Evolutionary conservation across 1,140 invertebrate species (phyloP).

Genomic region (Listronotus oregonensis): DNA sequence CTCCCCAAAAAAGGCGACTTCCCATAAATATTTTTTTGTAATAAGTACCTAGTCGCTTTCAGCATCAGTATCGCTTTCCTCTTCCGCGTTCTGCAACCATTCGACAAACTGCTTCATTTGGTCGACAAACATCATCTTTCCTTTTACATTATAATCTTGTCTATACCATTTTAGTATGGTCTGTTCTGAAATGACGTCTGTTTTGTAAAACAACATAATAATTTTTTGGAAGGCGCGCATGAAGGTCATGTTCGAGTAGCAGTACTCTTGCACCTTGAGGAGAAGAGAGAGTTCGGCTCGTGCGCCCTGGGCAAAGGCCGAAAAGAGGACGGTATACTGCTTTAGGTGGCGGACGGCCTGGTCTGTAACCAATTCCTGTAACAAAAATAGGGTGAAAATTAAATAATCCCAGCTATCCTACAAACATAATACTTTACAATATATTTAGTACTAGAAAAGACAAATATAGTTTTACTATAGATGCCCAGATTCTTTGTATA

Average conservation of each 20-base stretch:
- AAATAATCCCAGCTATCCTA: no score
- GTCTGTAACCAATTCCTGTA: constrained; percentile 84
- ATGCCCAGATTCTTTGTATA: no score
- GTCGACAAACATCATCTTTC: constrained; percentile 95
- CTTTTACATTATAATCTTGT: constrained; percentile 89
- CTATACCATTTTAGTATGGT: constrained; percentile 94
- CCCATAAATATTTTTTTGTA: no score
- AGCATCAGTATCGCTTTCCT: constrained; percentile 68
- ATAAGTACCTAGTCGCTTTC: constrained; percentile 48
- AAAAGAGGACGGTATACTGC: constrained; percentile 81
- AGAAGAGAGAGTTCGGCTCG: constrained; percentile 87
- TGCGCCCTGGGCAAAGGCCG: constrained; percentile 80
- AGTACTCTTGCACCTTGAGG: constrained; percentile 93
- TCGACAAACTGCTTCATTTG: constrained; percentile 97
- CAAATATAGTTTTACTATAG: no score
- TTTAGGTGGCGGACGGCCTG: constrained; percentile 91
- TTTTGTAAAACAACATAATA: constrained; percentile 94
- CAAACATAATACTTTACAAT: no score
- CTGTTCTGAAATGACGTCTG: constrained; percentile 89
- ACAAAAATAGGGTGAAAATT: constrained; percentile 24
- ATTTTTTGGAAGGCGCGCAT: constrained; percentile 99
- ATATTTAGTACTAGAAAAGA: no score
- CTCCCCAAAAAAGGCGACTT: no score
- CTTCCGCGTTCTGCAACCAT: constrained; percentile 95
- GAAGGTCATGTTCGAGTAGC: constrained; percentile 98